Conservation (phyloP, 2,113 vertebrate genomes). For the Rhinopithecus roxellana region DNA sequence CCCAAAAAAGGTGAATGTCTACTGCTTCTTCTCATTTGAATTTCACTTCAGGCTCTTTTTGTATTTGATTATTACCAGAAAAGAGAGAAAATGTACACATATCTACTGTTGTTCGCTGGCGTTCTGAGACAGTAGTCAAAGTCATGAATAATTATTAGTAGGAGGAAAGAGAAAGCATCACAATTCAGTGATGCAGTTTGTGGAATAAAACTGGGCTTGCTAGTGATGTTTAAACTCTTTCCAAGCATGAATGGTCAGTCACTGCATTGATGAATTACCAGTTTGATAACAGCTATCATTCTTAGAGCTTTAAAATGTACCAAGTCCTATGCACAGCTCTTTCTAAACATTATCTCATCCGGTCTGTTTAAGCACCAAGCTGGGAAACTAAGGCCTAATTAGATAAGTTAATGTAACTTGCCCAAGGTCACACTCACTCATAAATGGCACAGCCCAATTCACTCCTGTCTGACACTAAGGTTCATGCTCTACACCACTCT, state of each 20-base stretch:
- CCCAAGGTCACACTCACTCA: neutral
- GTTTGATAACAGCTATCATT: neutral
- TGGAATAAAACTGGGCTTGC: neutral
- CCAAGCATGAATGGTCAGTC: neutral
- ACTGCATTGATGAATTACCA: neutral
- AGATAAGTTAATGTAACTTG: neutral
- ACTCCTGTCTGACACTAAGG: neutral
- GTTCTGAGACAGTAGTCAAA: neutral
- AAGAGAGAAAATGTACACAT: neutral
- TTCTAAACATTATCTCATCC: neutral
- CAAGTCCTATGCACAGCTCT: neutral
- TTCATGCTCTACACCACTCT: neutral
- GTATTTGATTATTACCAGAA: neutral
- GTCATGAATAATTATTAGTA: neutral
- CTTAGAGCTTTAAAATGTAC: neutral
- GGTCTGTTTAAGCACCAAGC: neutral
- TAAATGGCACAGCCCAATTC: neutral
- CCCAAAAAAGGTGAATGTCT: neutral
- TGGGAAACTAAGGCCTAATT: neutral
- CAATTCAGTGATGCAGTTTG: neutral
- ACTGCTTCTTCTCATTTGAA: neutral
- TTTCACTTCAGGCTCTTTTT: neutral
- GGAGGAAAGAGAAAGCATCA: neutral
- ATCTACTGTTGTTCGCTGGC: neutral
- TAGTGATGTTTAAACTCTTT: neutral